These are phyloP conservation scores for Orgyia antiqua DNA, from an alignment of 2,888 invertebrate species.

Conservation along the genomic window DNA sequence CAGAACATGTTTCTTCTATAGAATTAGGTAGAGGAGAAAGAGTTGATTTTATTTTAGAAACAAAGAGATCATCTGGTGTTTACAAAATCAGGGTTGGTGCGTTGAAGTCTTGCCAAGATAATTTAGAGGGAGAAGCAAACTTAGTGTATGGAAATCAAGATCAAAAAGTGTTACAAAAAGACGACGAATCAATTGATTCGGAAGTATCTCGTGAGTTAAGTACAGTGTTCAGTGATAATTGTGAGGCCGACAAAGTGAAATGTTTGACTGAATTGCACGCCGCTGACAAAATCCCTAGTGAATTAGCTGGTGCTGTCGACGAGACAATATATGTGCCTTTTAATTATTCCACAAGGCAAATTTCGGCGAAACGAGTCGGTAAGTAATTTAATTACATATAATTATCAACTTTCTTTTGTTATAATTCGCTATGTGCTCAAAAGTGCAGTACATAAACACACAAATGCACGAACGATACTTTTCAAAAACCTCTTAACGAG, in stretches of 20 bases:
- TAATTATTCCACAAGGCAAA: conserved; percentile 76
- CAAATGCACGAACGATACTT: conserved; percentile 6
- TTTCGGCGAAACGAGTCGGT: conserved; percentile 68
- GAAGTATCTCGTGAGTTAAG: conserved; percentile 53
- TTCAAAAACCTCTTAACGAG: too few species aligned
- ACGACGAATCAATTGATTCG: conserved; percentile 34
- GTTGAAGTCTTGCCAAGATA: conserved; percentile 66
- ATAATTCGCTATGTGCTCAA: too few species aligned
- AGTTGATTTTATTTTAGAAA: conserved; percentile 84
- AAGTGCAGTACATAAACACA: neutral
- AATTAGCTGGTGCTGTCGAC: conserved; percentile 66
- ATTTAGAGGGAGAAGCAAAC: conserved; percentile 73
- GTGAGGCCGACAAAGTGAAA: conserved; percentile 62
- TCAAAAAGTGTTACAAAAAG: conserved; percentile 49
- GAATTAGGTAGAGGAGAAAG: conserved; percentile 84
- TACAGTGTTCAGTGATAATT: conserved; percentile 62
- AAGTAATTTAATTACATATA: conserved; percentile 36
- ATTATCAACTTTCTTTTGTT: conserved; percentile 21
- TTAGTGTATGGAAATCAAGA: conserved; percentile 58
- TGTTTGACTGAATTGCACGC: conserved; percentile 80
- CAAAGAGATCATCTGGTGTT: conserved; percentile 73
- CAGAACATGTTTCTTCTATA: conserved; percentile 76
- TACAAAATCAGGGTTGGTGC: conserved; percentile 81
- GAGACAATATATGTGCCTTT: conserved; percentile 83
- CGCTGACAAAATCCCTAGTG: conserved; percentile 67